Base-by-base conservation (phyloP, 2,113 vertebrate species). In the Parus major region DNA sequence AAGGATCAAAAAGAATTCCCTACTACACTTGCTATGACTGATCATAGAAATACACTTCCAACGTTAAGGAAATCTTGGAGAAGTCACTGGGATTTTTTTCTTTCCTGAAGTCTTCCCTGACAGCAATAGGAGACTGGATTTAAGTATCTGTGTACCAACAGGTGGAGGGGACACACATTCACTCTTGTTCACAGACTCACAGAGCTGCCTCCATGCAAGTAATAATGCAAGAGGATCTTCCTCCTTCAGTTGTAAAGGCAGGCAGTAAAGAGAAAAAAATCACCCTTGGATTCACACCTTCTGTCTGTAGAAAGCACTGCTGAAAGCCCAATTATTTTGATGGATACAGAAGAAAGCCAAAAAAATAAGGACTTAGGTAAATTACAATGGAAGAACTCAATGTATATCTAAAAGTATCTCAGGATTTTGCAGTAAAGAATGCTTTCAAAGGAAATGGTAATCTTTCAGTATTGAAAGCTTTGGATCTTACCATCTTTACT, bases 371-470 rank as follows among this genome's bases (percentile, higher is more conserved):
- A 92, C 57, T 64, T 92, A 94, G 73, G 85, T 94, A 96, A 93
- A 94, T 89, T 25, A 78, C 50, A 78, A 69, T 70, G 55, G 56
- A 92, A 86, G 75, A 80, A 72, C 56, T 94, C 84, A 47, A 80
- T 42, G 72, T 76, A 76, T 68, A 90, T 86, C 72, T 88, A 66
- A 92, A 94, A 94, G 82, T 49, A 82, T 15, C 64, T 78, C 71
- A 22, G 36, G 52, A 93, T 80, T 80, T 87, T 95, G 80, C 24
- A 82, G 93, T 96, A 97, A 96, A 97, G 89, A 96, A 92, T 79
- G 85, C 72, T 94, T 96, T 96, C 84, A 94, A 92, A 97, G 78
- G 73, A 94, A 96, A 83, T 33, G 50, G 56, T 72, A 95, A 90
- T 95, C 93, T 50, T 71, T 84, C 91, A 72, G 69, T 78, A 59